Evolutionary conservation across 2,888 invertebrate species (phyloP), one percentile per base, ranked within the genome.

Genomic region (Balanococcus diminutus): DNA sequence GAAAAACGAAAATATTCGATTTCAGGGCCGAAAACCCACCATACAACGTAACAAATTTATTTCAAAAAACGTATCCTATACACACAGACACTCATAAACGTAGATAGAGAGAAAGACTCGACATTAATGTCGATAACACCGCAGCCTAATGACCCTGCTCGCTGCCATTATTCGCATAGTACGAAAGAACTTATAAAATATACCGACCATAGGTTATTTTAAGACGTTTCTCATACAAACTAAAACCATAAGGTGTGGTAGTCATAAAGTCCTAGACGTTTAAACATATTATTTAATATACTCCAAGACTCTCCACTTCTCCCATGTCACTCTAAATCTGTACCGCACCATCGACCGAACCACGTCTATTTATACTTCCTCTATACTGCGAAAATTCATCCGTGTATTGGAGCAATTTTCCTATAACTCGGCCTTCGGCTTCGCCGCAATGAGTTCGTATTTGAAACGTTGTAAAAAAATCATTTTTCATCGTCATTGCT

Each of bases 161-260:
- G 72, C 32, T 32, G 72, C 72, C 72, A 72, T 72, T 72, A 28
- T 32, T 46, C 46, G n/a, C n/a, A 46, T n/a, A n/a, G n/a, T 46
- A n/a, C n/a, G n/a, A 46, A n/a, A 46, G 72, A 72, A 28, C 5
- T 32, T 31, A 1, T 32, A 72, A 32, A 32, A 72, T n/a, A 61
- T 61, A 61, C 61, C 61, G 61, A 72, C 72, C 72, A 72, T 72
- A 72, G 32, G 72, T 72, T 72, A 72, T 72, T 72, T 72, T 72
- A 72, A 72, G 72, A 72, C 72, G 32, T 25, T 67, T 32, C 31
- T n/a, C n/a, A n/a, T 46, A 72, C 72, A 72, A 72, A 72, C 72
- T 32, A 25, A 72, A 72, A 16, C 31, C 72, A 32, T 72, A 72
- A 72, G 72, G 72, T 72, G 72, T 72, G 72, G 61, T n/a, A 25